Evolutionary conservation across 2,797 vertebrate species (phyloP), one percentile per base, ranked within the genome.

Genomic region (Scomberomorus guttatus): DNA sequence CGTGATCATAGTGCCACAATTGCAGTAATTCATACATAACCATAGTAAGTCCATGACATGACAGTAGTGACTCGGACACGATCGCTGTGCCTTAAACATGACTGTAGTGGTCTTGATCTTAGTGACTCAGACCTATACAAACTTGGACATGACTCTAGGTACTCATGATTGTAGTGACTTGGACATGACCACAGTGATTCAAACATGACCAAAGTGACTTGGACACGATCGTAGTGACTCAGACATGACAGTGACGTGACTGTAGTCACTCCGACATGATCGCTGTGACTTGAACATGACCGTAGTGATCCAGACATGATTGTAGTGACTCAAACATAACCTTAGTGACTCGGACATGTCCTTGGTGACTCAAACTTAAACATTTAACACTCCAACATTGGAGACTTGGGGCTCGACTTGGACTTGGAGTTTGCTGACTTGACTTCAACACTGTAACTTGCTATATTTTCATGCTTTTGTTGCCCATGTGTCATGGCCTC

Each of bases 401-500:
- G 61, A 24, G 55, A 76, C 60, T 77, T 44, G 51, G 74, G 44
- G 57, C 76, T 83, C 27, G 8, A 78, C 82, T 59, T 54, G 62
- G 73, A 73, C 75, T 67, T n/a, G 42, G n/a, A 58, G 17, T 62
- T 65, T 2, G 2, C 20, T 37, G 57, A 61, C 58, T 84, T 2
- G 9, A 64, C 29, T 73, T 72, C 32, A 65, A 44, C 51, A 59
- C 52, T 55, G 67, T 29, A 15, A 60, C 20, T 29, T 58, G 44
- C 34, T 66, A 17, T 57, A 56, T 48, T 62, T 69, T 80, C 80
- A 83, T 85, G 85, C 81, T 76, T 80, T 68, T 25, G 79, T 85
- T 79, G 83, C 80, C 86, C 77, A 67, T 72, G 71, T 82, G 78
- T 85, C 87, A 79, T 48, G 27, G 84, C 79, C 66, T 87, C 76